A percentile compares a stretch with the other conserved stretches of the same genome.
Evolutionary conservation across 2,797 vertebrate genomes (phyloP).

Genomic region (Malurus splendens): DNA sequence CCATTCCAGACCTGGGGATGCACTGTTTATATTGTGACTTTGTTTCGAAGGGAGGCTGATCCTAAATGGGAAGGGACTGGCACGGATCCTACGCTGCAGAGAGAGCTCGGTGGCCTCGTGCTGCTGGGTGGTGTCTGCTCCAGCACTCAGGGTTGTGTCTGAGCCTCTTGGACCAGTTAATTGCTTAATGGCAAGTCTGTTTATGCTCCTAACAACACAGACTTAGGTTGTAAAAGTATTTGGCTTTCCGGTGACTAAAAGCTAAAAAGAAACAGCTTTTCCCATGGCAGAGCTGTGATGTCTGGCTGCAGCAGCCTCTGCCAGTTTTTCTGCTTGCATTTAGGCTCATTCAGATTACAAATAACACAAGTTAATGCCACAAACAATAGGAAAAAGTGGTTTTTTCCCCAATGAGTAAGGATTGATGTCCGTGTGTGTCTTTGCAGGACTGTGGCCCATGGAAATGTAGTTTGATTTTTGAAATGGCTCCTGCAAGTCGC

Average conservation of each 20-base stretch:
- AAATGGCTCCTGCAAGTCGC: conserved; percentile 3
- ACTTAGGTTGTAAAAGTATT: background rate
- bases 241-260: background rate
- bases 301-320: background rate
- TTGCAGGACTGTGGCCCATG: background rate
- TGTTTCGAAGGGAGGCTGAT: background rate
- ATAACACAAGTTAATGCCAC: background rate
- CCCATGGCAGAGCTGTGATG: rapidly evolving
- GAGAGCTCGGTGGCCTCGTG: background rate
- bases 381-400: background rate
- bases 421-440: background rate
- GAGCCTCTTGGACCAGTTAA: background rate
- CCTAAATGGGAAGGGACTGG: background rate
- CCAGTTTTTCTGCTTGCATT: background rate
- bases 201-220: rapidly evolving
- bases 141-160: background rate
- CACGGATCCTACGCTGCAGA: background rate
- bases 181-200: background rate
- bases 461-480: conserved; percentile 1
- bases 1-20: background rate
- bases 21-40: background rate
- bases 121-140: background rate
- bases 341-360: background rate
- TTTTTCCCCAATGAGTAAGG: background rate
- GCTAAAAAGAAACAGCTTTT: background rate